Base-by-base conservation (phyloP, 2,888 invertebrate species). In the Heliconius cydno region DNA sequence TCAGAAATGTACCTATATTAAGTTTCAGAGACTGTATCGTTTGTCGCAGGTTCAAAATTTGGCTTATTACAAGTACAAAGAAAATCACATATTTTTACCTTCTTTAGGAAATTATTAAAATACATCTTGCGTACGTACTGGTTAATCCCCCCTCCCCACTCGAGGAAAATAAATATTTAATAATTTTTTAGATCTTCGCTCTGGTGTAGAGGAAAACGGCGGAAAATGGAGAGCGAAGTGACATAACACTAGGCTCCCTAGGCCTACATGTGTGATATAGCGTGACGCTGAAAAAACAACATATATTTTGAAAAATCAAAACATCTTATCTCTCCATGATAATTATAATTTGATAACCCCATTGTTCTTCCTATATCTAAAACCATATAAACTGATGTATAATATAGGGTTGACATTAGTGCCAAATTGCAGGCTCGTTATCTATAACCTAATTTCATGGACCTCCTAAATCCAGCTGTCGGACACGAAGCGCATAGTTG, bases 401-500 rank as follows among this genome's bases (percentile, higher is more conserved):
- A 66, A 66, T 75, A 66, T 30, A 41, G 66, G 75, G 12, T 41
- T n/a, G 75, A 46, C 30, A 76, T 63, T 79, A 79, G 67, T 70
- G 30, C 74, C 63, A 63, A 70, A 78, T 75, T n/a, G n/a, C 75
- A 75, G 68, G 68, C 52, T 78, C 72, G 78, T 78, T 78, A 78
- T 71, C 60, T 78, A 66, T 74, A 77, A 78, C 79, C 74, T 78
- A 74, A 70, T 75, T 80, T 76, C 78, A 66, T 57, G 70, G 70
- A 77, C 63, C 46, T 68, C 77, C 77, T 79, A 84, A 82, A 83
- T 79, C 79, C 77, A 82, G 71, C 80, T 79, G 80, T 76, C 79
- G 67, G 79, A 77, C 79, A 79, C 80, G 79, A 80, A 81, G 82
- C 83, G 82, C 83, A 81, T 82, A 84, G 80, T 83, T 83, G 80